These are phyloP conservation scores for Neopipo cinnamomea DNA, from an alignment of 2,113 vertebrate species.

Conservation along the genomic window DNA sequence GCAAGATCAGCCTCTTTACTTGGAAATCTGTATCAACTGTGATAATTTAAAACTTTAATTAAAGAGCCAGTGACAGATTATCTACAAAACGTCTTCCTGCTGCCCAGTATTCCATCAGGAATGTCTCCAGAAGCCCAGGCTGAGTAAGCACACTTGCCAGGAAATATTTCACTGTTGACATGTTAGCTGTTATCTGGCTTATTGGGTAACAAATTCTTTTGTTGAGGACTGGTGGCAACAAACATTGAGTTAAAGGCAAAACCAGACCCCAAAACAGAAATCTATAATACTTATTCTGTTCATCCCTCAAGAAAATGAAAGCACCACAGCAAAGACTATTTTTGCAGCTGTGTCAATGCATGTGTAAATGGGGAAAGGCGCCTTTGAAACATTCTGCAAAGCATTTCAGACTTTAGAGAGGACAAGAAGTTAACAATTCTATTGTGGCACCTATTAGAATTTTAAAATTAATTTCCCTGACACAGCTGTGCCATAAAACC, in stretches of 20 bases:
- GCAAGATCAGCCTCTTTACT: conserved; percentile 13
- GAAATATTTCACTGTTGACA: conserved; percentile 28
- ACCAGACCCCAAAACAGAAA: not conserved
- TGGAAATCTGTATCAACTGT: conserved; percentile 51
- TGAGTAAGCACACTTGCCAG: not conserved
- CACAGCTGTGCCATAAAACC: not conserved
- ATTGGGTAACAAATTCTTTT: conserved; percentile 27
- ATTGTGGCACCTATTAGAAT: conserved; percentile 21
- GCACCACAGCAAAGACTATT: conserved; percentile 25
- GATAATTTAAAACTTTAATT: conserved; percentile 71
- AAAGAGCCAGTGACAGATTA: conserved; percentile 55
- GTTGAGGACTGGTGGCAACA: conserved; percentile 30
- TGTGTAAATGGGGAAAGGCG: conserved; percentile 25
- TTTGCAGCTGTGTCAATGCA: conserved; percentile 38
- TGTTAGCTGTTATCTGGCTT: conserved; percentile 28
- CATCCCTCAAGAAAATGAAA: conserved; percentile 50
- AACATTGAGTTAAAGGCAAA: conserved; percentile 48
- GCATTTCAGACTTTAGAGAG: conserved; percentile 34
- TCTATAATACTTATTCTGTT: not conserved
- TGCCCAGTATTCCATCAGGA: conserved; percentile 45
- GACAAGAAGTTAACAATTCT: conserved; percentile 35
- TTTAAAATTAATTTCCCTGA: not conserved
- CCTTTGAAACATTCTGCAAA: conserved; percentile 33
- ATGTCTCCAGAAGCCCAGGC: conserved; percentile 17
- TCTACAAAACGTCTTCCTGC: conserved; percentile 53